Base-by-base conservation (phyloP, 2,888 invertebrate genomes). In the Euzetes globulus region DNA sequence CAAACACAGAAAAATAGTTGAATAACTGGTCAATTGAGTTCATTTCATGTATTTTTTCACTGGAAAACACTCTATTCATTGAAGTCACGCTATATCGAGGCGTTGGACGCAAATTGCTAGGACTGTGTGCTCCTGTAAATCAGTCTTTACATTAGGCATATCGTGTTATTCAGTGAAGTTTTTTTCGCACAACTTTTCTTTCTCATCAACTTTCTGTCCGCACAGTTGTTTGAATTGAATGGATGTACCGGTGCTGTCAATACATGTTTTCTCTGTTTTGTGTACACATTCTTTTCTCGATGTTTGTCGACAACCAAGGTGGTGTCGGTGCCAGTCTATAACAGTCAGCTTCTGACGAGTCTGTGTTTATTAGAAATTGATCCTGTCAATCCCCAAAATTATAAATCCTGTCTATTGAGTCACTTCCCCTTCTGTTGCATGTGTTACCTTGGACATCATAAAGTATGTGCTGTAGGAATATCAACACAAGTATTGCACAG, bases 1-100 rank as follows among this genome's bases (percentile, higher is more conserved):
- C 55, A 55, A 25, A 55, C 55, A 37, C 15, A 13, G 50, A 17
- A 13, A n/a, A 58, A 33, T 7, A 63, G 63, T n/a, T 5, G 19
- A 63, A 63, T 63, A 63, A 63, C 63, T 33, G 63, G 63, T 33
- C 63, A 63, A 63, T 63, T 63, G 63, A 27, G 60, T 60, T 60
- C n/a, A 60, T 22, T 60, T 25, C 29, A 60, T 60, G 60, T 60
- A 58, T 58, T 60, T 60, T 60, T 27, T 6, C 52, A 52, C 17
- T 60, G 27, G 27, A 6, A 11, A 9, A 25, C 15, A 13, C 19
- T 63, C 5, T 63, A 63, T 63, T 9, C 63, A 63, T 37, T 33
- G 17, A 15, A 63, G 63, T 63, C 63, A 63, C 63, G 63, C 63
- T n/a, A 63, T 63, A 63, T 63, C 19, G n/a, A 63, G 63, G 63